Percentiles rank a stretch among this genome's conserved stretches.
Evolutionary conservation across 1,140 invertebrate species (phyloP).

Genomic region (Frieseomelitta varia): DNA sequence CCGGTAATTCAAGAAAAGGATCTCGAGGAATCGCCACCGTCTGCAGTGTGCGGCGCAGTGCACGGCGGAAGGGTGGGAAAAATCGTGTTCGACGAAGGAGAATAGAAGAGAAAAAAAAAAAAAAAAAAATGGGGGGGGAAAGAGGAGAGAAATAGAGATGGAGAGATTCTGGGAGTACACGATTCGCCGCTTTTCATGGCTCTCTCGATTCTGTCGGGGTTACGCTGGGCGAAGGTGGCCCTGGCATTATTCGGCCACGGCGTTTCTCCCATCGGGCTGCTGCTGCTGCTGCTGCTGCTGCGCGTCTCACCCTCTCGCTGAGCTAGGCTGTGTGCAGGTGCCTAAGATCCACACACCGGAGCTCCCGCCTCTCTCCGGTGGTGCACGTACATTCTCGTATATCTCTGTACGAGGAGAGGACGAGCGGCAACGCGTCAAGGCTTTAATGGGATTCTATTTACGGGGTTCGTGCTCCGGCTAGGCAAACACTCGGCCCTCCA

Average conservation of each 20-base stretch:
- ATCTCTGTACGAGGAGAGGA: slow-evolving; percentile 51
- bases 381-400: slow-evolving; percentile 37
- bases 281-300: too few relatives aligned
- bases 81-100: neutral
- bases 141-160: neutral
- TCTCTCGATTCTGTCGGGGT: slow-evolving; percentile 35
- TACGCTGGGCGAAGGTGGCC: slow-evolving; percentile 3
- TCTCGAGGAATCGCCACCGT: neutral
- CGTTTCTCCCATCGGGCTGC: slow-evolving; percentile 33
- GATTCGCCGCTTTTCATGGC: slow-evolving; percentile 27
- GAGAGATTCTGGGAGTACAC: neutral
- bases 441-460: slow-evolving; percentile 81
- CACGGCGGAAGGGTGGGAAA: too few relatives aligned
- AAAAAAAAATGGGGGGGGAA: too few relatives aligned
- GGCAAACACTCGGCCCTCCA: slow-evolving; percentile 72
- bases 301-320: neutral
- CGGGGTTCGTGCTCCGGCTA: slow-evolving; percentile 77
- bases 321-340: slow-evolving; percentile 33
- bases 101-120: neutral
- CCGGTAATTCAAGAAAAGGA: neutral
- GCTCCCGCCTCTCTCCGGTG: neutral
- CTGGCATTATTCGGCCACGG: slow-evolving; percentile 48
- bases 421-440: slow-evolving; percentile 72
- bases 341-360: slow-evolving; percentile 23
- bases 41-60: too few relatives aligned